These are phyloP conservation scores for Nibea coibor DNA, from an alignment of 2,113 vertebrate species.

Conservation along the genomic window DNA sequence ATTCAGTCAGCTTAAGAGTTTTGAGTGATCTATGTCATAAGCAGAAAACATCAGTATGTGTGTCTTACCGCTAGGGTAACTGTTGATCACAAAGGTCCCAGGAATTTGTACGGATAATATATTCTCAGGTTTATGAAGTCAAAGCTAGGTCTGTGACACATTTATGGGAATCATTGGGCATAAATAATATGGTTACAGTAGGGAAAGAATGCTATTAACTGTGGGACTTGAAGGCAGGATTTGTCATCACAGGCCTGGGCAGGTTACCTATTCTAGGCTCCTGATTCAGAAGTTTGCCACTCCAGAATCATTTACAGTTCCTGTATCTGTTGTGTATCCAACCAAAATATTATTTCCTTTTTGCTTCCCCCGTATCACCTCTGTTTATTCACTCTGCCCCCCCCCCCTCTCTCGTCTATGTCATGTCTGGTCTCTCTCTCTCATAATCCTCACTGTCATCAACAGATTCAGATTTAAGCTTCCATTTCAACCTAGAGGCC, in stretches of 20 bases:
- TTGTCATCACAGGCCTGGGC: not conserved
- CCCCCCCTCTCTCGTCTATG: not conserved
- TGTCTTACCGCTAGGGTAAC: not conserved
- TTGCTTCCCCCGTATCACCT: not conserved
- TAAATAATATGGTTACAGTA: conserved; percentile 14
- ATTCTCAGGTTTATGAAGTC: not conserved
- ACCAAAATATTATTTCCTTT: not conserved
- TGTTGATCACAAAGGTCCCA: not conserved
- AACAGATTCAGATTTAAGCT: conserved; percentile 50
- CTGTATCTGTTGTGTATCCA: not conserved
- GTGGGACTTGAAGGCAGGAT: not conserved
- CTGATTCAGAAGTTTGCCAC: conserved; percentile 6
- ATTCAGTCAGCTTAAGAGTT: not conserved
- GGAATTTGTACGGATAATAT: not conserved
- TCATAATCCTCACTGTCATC: conserved; percentile 57
- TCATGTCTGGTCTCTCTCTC: conserved; percentile 15
- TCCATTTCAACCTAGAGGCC: conserved; percentile 50
- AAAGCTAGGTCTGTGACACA: not conserved
- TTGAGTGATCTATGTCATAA: not conserved
- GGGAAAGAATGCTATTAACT: conserved; percentile 5
- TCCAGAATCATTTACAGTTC: not conserved
- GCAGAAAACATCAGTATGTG: not conserved
- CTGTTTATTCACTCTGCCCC: conserved; percentile 31
- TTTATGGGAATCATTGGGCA: conserved; percentile 4
- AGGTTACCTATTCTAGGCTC: not conserved